Percentiles rank a stretch among this genome's conserved stretches.
phyloP scores from a whole-genome alignment of 2,888 invertebrate species.

The Catonia carolina region DNA sequence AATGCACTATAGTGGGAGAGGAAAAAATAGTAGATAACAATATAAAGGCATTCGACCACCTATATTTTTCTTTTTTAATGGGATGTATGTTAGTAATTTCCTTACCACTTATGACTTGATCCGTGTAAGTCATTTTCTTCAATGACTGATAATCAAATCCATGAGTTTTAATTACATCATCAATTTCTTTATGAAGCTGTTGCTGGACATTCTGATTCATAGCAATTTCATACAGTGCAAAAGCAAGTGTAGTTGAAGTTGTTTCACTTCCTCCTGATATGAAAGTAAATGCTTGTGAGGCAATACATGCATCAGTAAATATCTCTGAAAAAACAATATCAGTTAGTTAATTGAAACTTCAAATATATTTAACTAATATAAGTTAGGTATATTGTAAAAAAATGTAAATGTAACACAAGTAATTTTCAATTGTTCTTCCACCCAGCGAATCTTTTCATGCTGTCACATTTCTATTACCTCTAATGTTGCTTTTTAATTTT shows the following conservation, averaged over 20 bases:
- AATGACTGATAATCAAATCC: conserved; percentile 18
- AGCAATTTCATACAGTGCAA: conserved; percentile 11
- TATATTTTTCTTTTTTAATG: too few species aligned
- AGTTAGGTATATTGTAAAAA: neutral
- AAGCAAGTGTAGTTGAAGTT: conserved; percentile 4
- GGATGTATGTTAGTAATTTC: neutral
- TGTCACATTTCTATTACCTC: neutral
- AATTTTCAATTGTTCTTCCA: too few species aligned
- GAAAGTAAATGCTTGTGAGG: conserved; percentile 22
- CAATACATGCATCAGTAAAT: conserved; percentile 16
- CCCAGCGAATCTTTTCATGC: neutral
- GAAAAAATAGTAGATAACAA: too few species aligned
- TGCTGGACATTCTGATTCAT: conserved; percentile 15
- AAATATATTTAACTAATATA: neutral
- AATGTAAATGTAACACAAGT: too few species aligned
- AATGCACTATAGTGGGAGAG: too few species aligned
- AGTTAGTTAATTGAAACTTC: too few species aligned
- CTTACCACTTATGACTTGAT: conserved; percentile 20
- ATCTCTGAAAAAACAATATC: too few species aligned
- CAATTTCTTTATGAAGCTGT: conserved; percentile 5
- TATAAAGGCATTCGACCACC: too few species aligned
- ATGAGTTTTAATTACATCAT: conserved; percentile 7
- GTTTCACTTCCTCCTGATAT: conserved; percentile 23
- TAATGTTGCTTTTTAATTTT: too few species aligned
- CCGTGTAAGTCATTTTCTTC: conserved; percentile 22